Percentiles rank a stretch among this genome's conserved stretches.
These are phyloP conservation scores for Saguinus midas DNA, from an alignment of 2,113 vertebrate genomes.

Conservation along the genomic window DNA sequence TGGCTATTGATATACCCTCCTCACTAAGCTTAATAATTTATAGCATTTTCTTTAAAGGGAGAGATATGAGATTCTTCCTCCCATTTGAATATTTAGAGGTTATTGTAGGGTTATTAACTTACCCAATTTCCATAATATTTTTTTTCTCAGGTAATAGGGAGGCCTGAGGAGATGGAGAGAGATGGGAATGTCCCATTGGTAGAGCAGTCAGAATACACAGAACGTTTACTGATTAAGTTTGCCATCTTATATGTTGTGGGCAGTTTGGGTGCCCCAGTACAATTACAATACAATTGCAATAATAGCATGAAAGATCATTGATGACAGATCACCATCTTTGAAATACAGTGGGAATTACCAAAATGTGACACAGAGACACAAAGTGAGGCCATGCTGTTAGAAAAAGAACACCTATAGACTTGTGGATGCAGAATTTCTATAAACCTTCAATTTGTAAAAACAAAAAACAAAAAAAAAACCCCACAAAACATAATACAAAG, in stretches of 20 bases:
- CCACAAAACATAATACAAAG: neutral
- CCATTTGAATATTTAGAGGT: neutral
- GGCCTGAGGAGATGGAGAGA: neutral
- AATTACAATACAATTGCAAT: neutral
- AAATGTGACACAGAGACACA: neutral
- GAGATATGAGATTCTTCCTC: neutral
- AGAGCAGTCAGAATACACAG: neutral
- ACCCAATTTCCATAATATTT: neutral
- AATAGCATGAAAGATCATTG: neutral
- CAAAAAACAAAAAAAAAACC: no score
- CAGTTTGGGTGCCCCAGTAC: neutral
- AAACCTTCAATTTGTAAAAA: neutral
- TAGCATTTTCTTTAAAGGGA: neutral
- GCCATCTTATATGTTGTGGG: neutral
- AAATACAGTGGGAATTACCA: neutral
- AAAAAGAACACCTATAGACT: neutral
- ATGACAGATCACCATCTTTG: neutral
- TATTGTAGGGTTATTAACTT: neutral
- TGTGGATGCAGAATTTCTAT: neutral
- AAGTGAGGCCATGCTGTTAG: neutral
- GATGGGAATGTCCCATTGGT: neutral
- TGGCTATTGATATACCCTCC: neutral
- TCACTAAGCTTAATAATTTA: neutral
- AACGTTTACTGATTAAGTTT: neutral
- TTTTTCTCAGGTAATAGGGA: neutral